phyloP scores from a whole-genome alignment of 2,888 invertebrate genomes.

The Scaptodrosophila latifasciaeformis region DNA sequence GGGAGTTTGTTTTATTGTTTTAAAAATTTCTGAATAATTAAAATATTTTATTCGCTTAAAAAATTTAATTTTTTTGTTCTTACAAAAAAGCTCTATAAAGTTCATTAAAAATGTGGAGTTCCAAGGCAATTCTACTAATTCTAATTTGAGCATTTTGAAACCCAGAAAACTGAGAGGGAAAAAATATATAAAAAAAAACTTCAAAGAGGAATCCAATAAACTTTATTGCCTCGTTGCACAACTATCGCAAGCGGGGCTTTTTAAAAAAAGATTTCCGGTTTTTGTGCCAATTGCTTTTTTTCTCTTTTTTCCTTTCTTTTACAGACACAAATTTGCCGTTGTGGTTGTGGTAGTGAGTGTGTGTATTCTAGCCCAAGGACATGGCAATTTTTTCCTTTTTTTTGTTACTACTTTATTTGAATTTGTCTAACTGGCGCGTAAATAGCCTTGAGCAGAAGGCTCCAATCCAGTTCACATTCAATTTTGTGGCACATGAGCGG shows the following conservation, averaged over 20 bases:
- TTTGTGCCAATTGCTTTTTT: constrained; percentile 10
- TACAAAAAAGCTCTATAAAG: too few relatives aligned
- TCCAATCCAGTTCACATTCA: constrained; percentile 27
- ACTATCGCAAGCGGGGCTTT: constrained; percentile 27
- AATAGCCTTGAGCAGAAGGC: constrained; percentile 47
- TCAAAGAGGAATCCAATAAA: constrained; percentile 35
- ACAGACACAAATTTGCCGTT: constrained; percentile 19
- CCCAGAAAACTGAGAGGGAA: neutral
- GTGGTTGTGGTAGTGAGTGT: constrained; percentile 4
- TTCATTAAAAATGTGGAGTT: too few relatives aligned
- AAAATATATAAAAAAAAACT: constrained; percentile 5
- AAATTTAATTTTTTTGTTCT: too few relatives aligned
- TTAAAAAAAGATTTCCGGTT: constrained; percentile 26
- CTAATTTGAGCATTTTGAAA: neutral
- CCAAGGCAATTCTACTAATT: too few relatives aligned
- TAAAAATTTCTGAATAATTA: too few relatives aligned
- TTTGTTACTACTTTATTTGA: constrained; percentile 36
- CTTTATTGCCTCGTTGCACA: constrained; percentile 48
- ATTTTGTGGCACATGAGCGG: constrained; percentile 21
- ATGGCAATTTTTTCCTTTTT: neutral
- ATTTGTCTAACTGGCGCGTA: constrained; percentile 49
- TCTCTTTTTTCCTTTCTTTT: neutral
- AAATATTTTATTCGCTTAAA: too few relatives aligned
- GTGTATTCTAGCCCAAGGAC: constrained; percentile 2
- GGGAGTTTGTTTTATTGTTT: too few relatives aligned